phyloP scores from a whole-genome alignment of 2,888 invertebrate species.

The Bombyx huttoni region DNA sequence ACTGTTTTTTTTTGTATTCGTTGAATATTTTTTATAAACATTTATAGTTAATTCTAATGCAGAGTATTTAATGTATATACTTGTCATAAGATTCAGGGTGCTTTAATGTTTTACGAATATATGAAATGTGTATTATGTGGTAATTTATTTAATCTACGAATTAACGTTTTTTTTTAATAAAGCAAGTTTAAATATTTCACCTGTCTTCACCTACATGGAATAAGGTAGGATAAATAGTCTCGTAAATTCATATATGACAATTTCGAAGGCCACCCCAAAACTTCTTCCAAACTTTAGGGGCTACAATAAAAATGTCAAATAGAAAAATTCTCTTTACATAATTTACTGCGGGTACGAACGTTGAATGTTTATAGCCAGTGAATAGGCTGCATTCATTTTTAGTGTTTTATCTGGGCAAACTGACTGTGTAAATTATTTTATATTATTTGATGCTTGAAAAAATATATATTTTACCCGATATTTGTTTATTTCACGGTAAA shows the following conservation, averaged over 20 bases:
- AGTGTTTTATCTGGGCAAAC: no score
- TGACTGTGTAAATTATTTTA: no score
- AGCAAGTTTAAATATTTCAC: constrained; percentile 9
- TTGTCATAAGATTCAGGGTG: no score
- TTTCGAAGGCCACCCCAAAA: constrained; percentile 30
- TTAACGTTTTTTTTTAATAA: neutral
- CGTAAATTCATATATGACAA: constrained; percentile 52
- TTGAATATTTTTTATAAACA: no score
- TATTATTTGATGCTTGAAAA: no score
- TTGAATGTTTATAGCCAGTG: neutral
- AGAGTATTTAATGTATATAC: no score
- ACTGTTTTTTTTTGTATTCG: neutral
- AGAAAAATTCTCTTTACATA: constrained; percentile 25
- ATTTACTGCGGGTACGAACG: constrained; percentile 31
- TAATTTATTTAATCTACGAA: neutral
- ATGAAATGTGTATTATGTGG: no score
- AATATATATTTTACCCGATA: no score
- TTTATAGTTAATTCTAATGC: no score
- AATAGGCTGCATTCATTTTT: neutral
- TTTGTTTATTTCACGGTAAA: no score
- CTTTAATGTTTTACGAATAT: no score
- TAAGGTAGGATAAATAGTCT: constrained; percentile 33
- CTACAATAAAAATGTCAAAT: constrained; percentile 47
- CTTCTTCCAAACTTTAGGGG: constrained; percentile 40
- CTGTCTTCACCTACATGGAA: constrained; percentile 21